phyloP scores from a whole-genome alignment of 2,888 invertebrate species.

The Plemyria rubiginata region DNA sequence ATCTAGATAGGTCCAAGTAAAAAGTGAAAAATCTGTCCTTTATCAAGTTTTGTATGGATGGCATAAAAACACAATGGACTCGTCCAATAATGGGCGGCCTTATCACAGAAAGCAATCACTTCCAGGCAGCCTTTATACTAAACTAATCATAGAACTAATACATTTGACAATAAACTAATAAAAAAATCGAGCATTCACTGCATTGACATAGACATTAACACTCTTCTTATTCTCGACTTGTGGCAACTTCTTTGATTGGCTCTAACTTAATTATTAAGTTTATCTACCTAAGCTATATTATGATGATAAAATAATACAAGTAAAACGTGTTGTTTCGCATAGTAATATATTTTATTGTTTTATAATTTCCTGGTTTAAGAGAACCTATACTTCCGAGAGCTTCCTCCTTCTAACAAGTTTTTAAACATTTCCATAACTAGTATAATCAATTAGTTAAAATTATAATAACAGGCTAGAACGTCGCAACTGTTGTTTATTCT shows the following conservation, averaged over 20 bases:
- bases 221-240: no score
- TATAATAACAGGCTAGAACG: conserved; percentile 20
- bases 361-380: conserved; percentile 14
- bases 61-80: no score
- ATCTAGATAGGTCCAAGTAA: no score
- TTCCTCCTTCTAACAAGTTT: conserved; percentile 15
- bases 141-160: no score
- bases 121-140: no score
- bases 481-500: conserved; percentile 2
- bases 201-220: no score
- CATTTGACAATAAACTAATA: no score
- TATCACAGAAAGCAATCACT: no score
- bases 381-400: conserved; percentile 9
- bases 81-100: no score
- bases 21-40: no score
- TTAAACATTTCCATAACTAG: conserved; percentile 18
- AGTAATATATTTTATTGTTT: conserved; percentile 16
- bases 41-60: no score
- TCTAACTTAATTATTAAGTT: not conserved
- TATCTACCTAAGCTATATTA: not conserved
- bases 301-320: not conserved
- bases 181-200: no score
- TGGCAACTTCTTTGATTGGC: not conserved
- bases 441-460: not conserved
- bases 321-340: not conserved